A percentile compares a stretch with the other conserved stretches of the same genome.
Evolutionary conservation across 2,797 vertebrate genomes (phyloP).

Genomic region (Arremon brunneinucha): DNA sequence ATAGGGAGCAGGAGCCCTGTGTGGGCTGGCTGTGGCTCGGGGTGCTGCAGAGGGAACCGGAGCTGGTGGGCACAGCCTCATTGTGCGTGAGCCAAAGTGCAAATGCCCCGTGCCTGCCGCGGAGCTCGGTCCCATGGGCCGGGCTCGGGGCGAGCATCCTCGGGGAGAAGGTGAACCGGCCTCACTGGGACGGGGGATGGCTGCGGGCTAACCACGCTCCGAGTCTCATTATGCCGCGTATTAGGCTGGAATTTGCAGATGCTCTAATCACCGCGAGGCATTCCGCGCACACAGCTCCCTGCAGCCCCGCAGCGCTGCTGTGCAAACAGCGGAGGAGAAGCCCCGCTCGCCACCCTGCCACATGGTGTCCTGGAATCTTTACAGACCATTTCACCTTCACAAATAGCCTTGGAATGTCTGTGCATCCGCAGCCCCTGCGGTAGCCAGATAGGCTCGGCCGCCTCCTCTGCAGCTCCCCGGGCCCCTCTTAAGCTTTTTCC

Average conservation of each 20-base stretch:
- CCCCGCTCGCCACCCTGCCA: constrained; percentile 45
- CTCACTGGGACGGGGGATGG: constrained; percentile 9
- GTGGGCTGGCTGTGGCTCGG: fast-evolving
- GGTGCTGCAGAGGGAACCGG: fast-evolving
- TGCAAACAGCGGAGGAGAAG: constrained; percentile 53
- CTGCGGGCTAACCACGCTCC: constrained; percentile 59
- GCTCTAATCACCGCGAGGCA: constrained; percentile 36
- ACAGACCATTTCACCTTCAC: constrained; percentile 71
- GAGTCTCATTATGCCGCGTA: constrained; percentile 58
- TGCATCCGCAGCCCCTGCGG: constrained; percentile 54
- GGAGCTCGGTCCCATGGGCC: background rate
- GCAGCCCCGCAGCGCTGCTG: constrained; percentile 23
- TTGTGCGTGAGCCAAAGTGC: background rate
- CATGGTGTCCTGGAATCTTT: constrained; percentile 60
- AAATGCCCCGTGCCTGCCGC: background rate
- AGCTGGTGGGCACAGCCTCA: background rate
- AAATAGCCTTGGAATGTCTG: constrained; percentile 70
- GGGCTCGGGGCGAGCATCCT: background rate
- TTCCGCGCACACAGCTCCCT: constrained; percentile 26
- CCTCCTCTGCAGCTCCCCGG: constrained; percentile 34
- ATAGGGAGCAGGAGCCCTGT: fast-evolving
- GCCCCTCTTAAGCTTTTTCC: constrained; percentile 48
- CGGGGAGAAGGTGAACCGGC: background rate
- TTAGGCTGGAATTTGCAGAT: constrained; percentile 61
- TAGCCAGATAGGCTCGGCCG: constrained; percentile 36